Percentiles rank a stretch among this genome's conserved stretches.
phyloP scores from a whole-genome alignment of 2,888 invertebrate species.

The Ischnura elegans region DNA sequence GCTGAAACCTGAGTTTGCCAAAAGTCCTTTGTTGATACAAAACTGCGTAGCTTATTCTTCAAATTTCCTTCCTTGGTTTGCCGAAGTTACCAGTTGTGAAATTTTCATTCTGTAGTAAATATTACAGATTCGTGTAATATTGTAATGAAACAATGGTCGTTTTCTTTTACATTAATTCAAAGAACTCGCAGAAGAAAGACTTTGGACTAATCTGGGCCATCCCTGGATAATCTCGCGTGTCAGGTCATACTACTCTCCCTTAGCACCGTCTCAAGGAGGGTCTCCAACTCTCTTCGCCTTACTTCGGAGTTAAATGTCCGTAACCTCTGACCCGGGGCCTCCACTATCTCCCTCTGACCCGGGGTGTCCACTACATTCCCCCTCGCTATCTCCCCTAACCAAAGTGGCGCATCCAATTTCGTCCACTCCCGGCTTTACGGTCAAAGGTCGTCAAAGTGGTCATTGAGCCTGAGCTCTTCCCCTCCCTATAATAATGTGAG shows the following conservation, averaged over 20 bases:
- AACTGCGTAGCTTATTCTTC: not conserved
- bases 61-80: not conserved
- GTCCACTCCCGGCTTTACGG: not conserved
- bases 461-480: not conserved
- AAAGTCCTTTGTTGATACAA: too few relatives aligned
- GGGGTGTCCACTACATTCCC: not conserved
- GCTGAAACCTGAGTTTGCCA: too few relatives aligned
- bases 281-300: not conserved
- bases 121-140: not conserved
- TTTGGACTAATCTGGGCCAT: not conserved
- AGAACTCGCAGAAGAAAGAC: not conserved
- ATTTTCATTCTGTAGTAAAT: not conserved
- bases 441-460: constrained; percentile 1
- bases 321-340: not conserved
- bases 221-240: not conserved
- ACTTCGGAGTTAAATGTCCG: not conserved
- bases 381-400: not conserved
- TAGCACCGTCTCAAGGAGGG: not conserved
- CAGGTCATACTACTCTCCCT: not conserved
- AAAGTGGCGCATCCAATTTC: constrained; percentile 1
- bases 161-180: not conserved
- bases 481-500: constrained; percentile 26
- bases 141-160: not conserved
- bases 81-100: not conserved
- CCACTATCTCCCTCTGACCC: too few relatives aligned